Percentiles rank a stretch among this genome's conserved stretches.
phyloP scores from a whole-genome alignment of 2,888 invertebrate species.

The Tetropium fuscum region DNA sequence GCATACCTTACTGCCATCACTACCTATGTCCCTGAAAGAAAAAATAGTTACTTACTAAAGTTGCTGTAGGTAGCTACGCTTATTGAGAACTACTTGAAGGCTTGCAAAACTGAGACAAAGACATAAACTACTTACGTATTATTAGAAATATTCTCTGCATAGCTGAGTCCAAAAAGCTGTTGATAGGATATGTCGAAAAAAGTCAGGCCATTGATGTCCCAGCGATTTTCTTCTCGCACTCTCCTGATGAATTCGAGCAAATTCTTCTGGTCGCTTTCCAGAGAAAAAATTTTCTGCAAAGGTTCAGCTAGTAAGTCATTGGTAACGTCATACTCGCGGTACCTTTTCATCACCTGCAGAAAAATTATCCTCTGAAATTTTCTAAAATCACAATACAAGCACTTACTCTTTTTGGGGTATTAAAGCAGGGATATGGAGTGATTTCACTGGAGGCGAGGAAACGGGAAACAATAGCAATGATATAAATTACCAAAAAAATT shows the following conservation, averaged over 20 bases:
- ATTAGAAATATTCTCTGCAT: background rate
- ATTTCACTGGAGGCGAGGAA: constrained; percentile 46
- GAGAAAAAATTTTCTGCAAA: constrained; percentile 58
- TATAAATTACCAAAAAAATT: too few species aligned
- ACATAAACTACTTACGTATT: too few species aligned
- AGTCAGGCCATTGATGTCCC: constrained; percentile 62
- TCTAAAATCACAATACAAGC: background rate
- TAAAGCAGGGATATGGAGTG: constrained; percentile 12
- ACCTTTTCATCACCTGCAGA: constrained; percentile 62
- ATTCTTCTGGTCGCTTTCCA: constrained; percentile 62
- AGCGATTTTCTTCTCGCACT: constrained; percentile 60
- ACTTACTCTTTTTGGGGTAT: constrained; percentile 28
- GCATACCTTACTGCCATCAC: background rate
- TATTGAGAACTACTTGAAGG: too few species aligned
- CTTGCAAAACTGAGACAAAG: too few species aligned
- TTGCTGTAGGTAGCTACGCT: too few species aligned
- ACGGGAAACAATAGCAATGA: background rate
- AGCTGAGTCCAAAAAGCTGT: constrained; percentile 57
- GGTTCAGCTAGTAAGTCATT: constrained; percentile 56
- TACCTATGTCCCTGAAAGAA: too few species aligned
- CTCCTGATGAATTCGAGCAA: constrained; percentile 67
- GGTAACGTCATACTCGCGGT: constrained; percentile 56
- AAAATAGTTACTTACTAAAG: too few species aligned
- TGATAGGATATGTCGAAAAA: constrained; percentile 65
- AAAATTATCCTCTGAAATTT: constrained; percentile 26